phyloP scores from a whole-genome alignment of 2,113 vertebrate species.

The Antechinus stuartii region DNA sequence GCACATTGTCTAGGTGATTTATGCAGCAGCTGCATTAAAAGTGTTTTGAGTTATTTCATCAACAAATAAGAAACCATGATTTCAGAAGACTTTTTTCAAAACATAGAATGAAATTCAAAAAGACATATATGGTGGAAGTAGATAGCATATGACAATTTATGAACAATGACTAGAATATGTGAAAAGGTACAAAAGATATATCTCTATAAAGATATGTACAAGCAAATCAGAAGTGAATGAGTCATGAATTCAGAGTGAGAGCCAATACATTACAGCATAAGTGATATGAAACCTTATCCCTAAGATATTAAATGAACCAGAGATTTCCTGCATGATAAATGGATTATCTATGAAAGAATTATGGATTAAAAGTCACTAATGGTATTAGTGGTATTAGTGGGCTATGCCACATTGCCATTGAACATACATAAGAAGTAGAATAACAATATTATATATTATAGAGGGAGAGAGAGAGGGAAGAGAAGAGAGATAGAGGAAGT shows the following conservation, averaged over 20 bases:
- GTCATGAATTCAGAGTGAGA: background rate
- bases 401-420: background rate
- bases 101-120: background rate
- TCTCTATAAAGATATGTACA: background rate
- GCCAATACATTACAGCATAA: background rate
- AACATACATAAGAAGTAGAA: background rate
- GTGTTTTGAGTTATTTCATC: background rate
- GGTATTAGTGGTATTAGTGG: no score
- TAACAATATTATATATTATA: background rate
- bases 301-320: background rate
- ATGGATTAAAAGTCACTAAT: background rate
- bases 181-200: background rate
- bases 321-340: background rate
- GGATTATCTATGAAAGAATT: background rate
- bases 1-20: background rate
- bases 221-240: background rate
- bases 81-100: background rate
- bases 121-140: background rate
- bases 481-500: no score
- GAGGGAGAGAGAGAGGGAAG: no score
- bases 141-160: background rate
- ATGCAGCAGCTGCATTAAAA: background rate
- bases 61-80: background rate
- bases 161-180: background rate
- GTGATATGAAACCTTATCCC: background rate